These are phyloP conservation scores for Jacana jacana DNA, from an alignment of 2,113 vertebrate species.

Conservation along the genomic window DNA sequence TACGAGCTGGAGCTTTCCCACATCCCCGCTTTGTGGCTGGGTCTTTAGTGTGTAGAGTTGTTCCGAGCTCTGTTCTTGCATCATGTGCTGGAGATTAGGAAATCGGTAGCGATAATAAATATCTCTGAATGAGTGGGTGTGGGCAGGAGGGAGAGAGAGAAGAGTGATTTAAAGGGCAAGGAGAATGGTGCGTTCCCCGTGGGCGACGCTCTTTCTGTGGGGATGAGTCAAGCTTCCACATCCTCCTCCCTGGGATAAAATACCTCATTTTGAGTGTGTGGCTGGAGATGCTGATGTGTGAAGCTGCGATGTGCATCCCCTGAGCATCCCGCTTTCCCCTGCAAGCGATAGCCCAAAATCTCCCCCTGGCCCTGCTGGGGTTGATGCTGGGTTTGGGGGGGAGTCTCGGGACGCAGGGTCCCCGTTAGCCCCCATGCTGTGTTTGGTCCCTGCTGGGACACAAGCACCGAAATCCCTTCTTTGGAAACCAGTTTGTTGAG, in stretches of 20 bases:
- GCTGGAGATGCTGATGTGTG: not conserved
- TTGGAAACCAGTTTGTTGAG: not conserved
- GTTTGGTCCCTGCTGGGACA: not conserved
- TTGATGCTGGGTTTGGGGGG: not conserved
- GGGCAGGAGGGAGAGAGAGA: not conserved
- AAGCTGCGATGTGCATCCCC: too few relatives aligned
- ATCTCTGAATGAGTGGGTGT: not conserved
- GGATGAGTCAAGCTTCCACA: not conserved
- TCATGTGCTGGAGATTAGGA: slow-evolving; percentile 1
- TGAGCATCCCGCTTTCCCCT: not conserved
- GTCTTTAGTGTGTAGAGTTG: not conserved
- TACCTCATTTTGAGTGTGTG: fast-evolving
- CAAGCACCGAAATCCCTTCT: fast-evolving
- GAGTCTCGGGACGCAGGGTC: fast-evolving
- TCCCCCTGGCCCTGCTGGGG: not conserved
- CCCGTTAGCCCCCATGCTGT: fast-evolving
- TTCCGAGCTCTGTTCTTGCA: not conserved
- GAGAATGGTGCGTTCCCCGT: not conserved
- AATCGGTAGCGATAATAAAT: not conserved
- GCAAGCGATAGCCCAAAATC: fast-evolving
- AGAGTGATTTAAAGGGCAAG: not conserved
- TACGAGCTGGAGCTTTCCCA: not conserved
- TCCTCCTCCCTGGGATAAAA: not conserved
- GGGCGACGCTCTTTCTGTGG: not conserved
- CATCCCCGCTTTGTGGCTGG: not conserved